Evolutionary conservation across 1,140 invertebrate species (phyloP).

Genomic region (Calliphora vicina): DNA sequence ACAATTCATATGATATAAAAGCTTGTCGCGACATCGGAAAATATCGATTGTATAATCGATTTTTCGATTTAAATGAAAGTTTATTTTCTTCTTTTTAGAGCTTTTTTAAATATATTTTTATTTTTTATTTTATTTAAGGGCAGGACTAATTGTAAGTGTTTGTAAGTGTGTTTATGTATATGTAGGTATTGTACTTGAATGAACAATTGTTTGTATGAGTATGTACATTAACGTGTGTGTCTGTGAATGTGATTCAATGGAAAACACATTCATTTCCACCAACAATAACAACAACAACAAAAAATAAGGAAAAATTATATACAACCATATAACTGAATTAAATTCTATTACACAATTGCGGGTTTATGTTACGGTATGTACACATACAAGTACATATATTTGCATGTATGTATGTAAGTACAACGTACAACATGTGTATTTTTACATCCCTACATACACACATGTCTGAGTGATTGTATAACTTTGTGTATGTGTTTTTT

Average conservation of each 20-base stretch:
- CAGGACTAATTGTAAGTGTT: no score
- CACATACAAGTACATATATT: not conserved
- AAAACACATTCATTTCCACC: not conserved
- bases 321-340: constrained; percentile 9
- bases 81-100: no score
- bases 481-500: not conserved
- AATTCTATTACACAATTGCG: constrained; percentile 10
- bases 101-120: no score
- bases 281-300: not conserved
- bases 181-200: not conserved
- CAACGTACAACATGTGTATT: no score
- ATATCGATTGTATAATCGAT: no score
- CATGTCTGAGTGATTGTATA: not conserved
- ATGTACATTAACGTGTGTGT: not conserved
- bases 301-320: not conserved
- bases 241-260: not conserved
- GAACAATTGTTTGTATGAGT: not conserved
- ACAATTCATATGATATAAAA: no score
- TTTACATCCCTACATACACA: not conserved
- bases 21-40: no score
- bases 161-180: not conserved
- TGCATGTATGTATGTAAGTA: not conserved
- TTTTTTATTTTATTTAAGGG: no score
- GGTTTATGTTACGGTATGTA: not conserved
- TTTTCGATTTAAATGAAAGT: no score